Conservation (phyloP, 2,888 invertebrate species). For the Eutolmus rufibarbis region DNA sequence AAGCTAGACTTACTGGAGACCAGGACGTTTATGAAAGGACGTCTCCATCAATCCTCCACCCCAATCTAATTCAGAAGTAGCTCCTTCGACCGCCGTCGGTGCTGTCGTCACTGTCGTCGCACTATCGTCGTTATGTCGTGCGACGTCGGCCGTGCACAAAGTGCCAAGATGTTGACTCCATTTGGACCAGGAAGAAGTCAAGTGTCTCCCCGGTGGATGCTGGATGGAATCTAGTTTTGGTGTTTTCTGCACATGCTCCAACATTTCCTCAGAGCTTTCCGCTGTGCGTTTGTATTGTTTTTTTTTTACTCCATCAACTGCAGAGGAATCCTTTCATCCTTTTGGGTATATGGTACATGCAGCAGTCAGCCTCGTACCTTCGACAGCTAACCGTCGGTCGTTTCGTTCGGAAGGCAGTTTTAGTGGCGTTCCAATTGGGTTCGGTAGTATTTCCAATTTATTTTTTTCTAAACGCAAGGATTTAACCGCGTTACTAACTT, state of each 20-base stretch:
- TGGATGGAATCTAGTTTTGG: neutral
- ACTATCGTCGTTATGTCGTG: neutral
- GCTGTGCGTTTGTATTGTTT: neutral
- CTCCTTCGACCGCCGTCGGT: neutral
- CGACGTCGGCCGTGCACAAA: neutral
- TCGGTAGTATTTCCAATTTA: neutral
- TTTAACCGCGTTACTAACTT: neutral
- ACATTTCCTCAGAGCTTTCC: conserved; percentile 14
- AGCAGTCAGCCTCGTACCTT: conserved; percentile 12
- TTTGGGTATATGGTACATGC: neutral
- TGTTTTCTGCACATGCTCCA: conserved; percentile 20
- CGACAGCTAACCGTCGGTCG: neutral
- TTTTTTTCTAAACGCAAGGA: neutral
- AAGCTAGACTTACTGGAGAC: conserved; percentile 9
- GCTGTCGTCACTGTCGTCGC: neutral
- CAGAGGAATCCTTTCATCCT: conserved; percentile 27
- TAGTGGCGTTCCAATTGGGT: neutral
- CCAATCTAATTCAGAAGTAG: neutral
- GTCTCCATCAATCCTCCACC: neutral
- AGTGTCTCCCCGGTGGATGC: neutral
- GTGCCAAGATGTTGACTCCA: conserved; percentile 33
- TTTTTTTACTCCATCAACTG: conserved; percentile 7
- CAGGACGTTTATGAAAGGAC: neutral
- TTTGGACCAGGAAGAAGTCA: conserved; percentile 33
- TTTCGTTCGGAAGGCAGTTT: neutral